phyloP scores from a whole-genome alignment of 2,113 vertebrate species.

The Acrocephalus kingi region DNA sequence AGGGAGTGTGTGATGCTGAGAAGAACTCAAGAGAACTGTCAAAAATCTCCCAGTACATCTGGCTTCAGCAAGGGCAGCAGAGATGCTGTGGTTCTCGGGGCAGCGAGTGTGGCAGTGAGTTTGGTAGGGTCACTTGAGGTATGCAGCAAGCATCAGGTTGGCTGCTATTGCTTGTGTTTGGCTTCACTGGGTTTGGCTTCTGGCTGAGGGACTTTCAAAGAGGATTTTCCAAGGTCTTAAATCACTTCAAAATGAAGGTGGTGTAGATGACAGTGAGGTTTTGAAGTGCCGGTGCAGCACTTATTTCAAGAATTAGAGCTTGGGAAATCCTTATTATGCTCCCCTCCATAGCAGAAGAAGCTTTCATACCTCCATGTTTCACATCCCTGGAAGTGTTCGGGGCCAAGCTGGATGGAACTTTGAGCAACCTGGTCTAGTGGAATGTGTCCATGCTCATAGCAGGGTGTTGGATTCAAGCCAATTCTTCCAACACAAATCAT shows the following conservation, averaged over 20 bases:
- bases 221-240: not conserved
- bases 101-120: accelerated
- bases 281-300: not conserved
- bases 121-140: accelerated
- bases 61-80: not conserved
- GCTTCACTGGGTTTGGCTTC: not conserved
- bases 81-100: not conserved
- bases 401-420: not conserved
- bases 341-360: not conserved
- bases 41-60: not conserved
- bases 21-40: not conserved
- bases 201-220: not conserved
- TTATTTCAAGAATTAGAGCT: not conserved
- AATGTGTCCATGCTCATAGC: not conserved
- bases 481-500: not conserved
- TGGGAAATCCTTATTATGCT: not conserved
- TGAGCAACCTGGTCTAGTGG: not conserved
- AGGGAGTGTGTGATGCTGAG: not conserved
- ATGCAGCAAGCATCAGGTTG: not conserved
- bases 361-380: not conserved
- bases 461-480: not conserved
- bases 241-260: not conserved
- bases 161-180: accelerated
- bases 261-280: not conserved
- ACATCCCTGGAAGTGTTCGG: not conserved